These are phyloP conservation scores for Microtus californicus DNA, from an alignment of 2,797 vertebrate genomes.

Conservation along the genomic window DNA sequence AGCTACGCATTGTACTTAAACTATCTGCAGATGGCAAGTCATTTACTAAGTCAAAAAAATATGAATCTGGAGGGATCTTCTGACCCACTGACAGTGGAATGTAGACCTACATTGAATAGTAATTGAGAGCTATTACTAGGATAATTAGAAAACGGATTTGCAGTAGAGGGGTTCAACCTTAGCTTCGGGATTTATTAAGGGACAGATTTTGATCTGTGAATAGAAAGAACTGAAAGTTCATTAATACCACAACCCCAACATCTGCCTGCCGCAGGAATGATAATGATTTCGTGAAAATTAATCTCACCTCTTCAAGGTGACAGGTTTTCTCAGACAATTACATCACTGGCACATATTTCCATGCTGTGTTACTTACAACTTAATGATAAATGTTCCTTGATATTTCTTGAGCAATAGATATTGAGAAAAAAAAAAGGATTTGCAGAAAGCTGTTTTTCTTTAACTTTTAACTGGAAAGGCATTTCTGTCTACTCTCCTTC, in stretches of 20 bases:
- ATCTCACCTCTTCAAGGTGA: conserved; percentile 81
- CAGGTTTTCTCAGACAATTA: conserved; percentile 81
- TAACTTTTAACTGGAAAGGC: conserved; percentile 26
- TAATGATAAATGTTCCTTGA: conserved; percentile 50
- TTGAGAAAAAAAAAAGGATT: background rate
- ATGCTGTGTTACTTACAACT: conserved; percentile 63
- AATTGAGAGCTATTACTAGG: conserved; percentile 88
- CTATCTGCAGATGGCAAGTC: conserved; percentile 84
- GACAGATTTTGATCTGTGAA: conserved; percentile 82
- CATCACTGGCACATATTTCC: conserved; percentile 77
- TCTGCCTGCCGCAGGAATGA: conserved; percentile 86
- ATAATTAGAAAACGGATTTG: conserved; percentile 89
- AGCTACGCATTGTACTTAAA: conserved; percentile 79
- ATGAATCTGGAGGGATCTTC: conserved; percentile 75
- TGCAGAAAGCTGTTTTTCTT: conserved; percentile 14
- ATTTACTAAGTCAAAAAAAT: conserved; percentile 86
- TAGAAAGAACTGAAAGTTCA: conserved; percentile 83
- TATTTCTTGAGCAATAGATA: conserved; percentile 29
- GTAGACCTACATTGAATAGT: conserved; percentile 86
- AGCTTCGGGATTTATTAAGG: conserved; percentile 85
- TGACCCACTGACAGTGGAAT: conserved; percentile 86
- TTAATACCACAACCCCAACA: conserved; percentile 86
- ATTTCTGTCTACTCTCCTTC: background rate
- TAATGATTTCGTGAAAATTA: conserved; percentile 88
- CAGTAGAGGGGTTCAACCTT: conserved; percentile 85